Percentiles rank a stretch among this genome's conserved stretches.
Conservation (phyloP, 2,113 vertebrate species). For the Pelecanoides urinatrix region DNA sequence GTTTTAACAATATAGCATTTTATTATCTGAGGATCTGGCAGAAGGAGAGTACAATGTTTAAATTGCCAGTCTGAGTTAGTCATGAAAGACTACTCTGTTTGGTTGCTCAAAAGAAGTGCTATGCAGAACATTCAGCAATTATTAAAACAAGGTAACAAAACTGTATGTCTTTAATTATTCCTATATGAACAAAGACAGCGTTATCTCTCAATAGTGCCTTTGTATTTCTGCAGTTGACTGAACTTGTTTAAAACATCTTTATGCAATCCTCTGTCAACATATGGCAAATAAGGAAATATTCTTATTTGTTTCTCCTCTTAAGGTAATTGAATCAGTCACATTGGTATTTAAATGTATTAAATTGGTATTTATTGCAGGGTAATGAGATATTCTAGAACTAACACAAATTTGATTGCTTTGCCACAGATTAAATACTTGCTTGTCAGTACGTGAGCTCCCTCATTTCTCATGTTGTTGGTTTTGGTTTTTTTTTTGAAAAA, state of each 20-base stretch:
- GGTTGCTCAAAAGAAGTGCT: not conserved
- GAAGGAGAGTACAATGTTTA: not conserved
- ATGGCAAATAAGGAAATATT: constrained; percentile 57
- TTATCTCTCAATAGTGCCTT: constrained; percentile 56
- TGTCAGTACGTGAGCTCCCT: not conserved
- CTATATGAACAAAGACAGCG: constrained; percentile 31
- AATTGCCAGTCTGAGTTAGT: constrained; percentile 4
- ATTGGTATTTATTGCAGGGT: constrained; percentile 27
- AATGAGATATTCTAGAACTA: constrained; percentile 55
- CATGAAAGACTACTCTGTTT: constrained; percentile 30
- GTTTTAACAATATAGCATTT: constrained; percentile 9
- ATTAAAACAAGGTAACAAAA: constrained; percentile 65
- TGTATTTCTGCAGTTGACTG: constrained; percentile 60
- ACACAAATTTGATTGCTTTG: constrained; percentile 31
- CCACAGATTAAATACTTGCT: constrained; percentile 27
- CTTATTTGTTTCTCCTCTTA: constrained; percentile 47
- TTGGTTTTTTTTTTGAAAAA: not conserved
- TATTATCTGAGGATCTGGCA: not conserved
- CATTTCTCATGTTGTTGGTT: not conserved
- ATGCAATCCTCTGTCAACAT: constrained; percentile 40
- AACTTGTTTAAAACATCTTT: constrained; percentile 54
- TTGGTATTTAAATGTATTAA: constrained; percentile 36
- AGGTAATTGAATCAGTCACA: constrained; percentile 10
- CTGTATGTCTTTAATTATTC: constrained; percentile 60
- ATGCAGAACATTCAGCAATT: constrained; percentile 40